Percentiles rank a stretch among this genome's conserved stretches.
Evolutionary conservation across 1,140 invertebrate genomes (phyloP).

Genomic region (Daktulosphaira vitifoliae): DNA sequence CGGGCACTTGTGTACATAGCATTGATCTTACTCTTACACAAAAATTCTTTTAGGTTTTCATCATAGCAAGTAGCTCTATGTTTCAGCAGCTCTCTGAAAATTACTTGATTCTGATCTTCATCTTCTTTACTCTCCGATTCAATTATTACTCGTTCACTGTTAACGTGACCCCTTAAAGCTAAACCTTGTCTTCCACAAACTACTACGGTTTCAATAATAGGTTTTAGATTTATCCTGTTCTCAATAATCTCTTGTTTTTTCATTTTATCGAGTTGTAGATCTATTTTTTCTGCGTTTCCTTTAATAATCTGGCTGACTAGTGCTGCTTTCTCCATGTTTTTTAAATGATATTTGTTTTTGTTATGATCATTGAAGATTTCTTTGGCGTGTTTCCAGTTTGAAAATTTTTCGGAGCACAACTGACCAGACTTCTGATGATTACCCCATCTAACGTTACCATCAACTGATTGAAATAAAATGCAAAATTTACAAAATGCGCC

Average conservation of each 20-base stretch:
- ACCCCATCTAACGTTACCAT: neutral
- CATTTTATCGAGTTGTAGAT: neutral
- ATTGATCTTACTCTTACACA: constrained; percentile 2
- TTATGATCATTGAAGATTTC: neutral
- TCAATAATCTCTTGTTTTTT: neutral
- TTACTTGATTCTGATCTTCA: constrained; percentile 36
- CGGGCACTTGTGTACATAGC: neutral
- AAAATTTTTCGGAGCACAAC: neutral
- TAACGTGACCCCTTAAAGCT: constrained; percentile 31
- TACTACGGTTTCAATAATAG: neutral
- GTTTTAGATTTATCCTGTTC: neutral
- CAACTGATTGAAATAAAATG: too few relatives aligned
- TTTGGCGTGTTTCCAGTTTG: neutral
- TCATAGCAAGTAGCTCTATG: constrained; percentile 34
- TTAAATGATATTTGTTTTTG: neutral
- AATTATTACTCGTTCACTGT: constrained; percentile 19
- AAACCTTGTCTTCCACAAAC: constrained; percentile 35
- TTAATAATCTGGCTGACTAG: too few relatives aligned
- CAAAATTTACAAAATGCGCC: neutral
- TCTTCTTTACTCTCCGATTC: too few relatives aligned
- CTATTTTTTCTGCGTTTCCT: neutral
- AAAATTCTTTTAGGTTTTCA: constrained; percentile 32
- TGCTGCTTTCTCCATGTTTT: neutral
- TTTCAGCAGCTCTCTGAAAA: constrained; percentile 37
- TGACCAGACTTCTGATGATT: neutral